A percentile compares a stretch with the other conserved stretches of the same genome.
Conservation (phyloP, 2,797 vertebrate species). For the Anabas testudineus region DNA sequence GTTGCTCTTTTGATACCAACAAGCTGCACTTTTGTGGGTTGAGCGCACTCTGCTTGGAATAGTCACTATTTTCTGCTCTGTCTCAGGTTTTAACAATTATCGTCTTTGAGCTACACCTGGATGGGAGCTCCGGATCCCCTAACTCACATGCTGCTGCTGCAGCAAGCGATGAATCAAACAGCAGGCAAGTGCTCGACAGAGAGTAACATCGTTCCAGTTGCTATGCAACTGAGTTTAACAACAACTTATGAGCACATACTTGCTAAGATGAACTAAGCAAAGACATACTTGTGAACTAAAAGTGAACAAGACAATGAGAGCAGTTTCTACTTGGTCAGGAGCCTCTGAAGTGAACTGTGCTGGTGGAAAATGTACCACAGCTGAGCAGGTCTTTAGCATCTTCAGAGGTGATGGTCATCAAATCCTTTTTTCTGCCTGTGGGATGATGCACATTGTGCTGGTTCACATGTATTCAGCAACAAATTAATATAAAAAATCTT, state of each 20-base stretch:
- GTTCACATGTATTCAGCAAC: slow-evolving; percentile 3
- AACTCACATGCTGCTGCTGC: neutral
- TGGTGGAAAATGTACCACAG: too few species aligned
- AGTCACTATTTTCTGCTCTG: neutral
- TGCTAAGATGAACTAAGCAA: neutral
- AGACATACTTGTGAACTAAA: neutral
- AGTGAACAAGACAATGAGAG: neutral
- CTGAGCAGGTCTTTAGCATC: too few species aligned
- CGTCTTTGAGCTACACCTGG: slow-evolving; percentile 12
- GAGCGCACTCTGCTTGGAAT: too few species aligned
- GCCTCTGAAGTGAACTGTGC: neutral
- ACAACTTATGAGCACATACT: neutral
- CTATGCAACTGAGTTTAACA: slow-evolving; percentile 22
- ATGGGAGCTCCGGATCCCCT: neutral
- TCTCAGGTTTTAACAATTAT: neutral
- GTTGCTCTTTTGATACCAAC: too few species aligned
- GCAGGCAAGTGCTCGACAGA: slow-evolving; percentile 2
- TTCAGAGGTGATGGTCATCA: too few species aligned
- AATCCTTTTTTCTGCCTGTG: neutral
- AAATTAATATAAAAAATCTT: slow-evolving; percentile 14
- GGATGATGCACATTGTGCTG: slow-evolving; percentile 7
- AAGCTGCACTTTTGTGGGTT: too few species aligned
- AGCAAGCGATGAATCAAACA: slow-evolving; percentile 1
- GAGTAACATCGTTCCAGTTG: slow-evolving; percentile 4
- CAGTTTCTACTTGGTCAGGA: neutral